Evolutionary conservation across 2,113 vertebrate genomes (phyloP).

Genomic region (Hypocryptadius cinnamomeus): DNA sequence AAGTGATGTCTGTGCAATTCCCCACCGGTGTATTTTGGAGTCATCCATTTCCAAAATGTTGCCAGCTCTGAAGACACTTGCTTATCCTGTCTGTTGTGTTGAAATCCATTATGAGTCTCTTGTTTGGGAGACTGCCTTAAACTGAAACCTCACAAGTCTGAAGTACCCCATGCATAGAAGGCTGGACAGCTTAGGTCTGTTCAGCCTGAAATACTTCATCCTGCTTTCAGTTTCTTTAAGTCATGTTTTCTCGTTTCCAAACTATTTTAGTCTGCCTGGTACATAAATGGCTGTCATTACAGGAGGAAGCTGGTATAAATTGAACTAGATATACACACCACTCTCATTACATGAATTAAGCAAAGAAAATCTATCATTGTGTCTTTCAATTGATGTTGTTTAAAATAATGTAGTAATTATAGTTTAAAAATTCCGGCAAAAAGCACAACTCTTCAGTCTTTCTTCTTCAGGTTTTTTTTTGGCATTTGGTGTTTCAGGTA

Average conservation of each 20-base stretch:
- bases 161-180: background rate
- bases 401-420: background rate
- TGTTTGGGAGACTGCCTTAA: background rate
- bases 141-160: background rate
- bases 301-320: background rate
- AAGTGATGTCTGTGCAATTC: background rate
- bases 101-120: background rate
- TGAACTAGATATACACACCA: background rate
- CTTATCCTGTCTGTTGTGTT: background rate
- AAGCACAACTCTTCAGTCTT: background rate
- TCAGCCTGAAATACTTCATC: background rate
- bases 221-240: background rate
- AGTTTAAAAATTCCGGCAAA: background rate
- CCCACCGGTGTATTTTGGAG: background rate
- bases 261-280: background rate
- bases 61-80: background rate
- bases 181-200: background rate
- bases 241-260: background rate
- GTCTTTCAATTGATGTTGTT: background rate
- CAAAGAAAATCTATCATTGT: background rate
- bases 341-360: background rate
- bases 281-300: background rate
- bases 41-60: background rate
- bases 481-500: constrained; percentile 19
- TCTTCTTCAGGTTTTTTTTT: background rate